phyloP scores from a whole-genome alignment of 2,113 vertebrate species.

The Melanostigma gelatinosum region DNA sequence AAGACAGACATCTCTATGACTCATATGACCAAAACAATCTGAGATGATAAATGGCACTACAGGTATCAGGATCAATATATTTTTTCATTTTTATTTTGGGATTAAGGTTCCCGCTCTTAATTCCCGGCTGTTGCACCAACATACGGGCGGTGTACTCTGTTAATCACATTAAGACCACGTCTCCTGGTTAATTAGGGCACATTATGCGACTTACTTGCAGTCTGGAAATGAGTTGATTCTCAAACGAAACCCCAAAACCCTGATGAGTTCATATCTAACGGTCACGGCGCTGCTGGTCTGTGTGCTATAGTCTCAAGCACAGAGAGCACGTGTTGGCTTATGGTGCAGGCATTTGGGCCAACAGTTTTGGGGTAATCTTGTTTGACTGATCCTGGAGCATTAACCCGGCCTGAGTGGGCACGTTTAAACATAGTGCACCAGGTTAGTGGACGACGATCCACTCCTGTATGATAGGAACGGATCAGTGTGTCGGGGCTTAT shows the following conservation, averaged over 20 bases:
- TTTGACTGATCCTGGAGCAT: constrained; percentile 53
- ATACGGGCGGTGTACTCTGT: neutral
- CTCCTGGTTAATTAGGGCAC: neutral
- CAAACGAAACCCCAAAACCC: neutral
- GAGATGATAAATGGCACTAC: neutral
- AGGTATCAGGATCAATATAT: neutral
- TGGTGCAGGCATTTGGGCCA: constrained; percentile 5
- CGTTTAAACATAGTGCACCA: neutral
- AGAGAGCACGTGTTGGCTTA: constrained; percentile 18
- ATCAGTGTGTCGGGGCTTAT: neutral
- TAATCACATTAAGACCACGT: neutral
- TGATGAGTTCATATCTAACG: neutral
- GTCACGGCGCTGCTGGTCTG: neutral
- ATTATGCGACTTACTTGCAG: neutral
- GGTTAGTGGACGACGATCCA: neutral
- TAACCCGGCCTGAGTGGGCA: neutral
- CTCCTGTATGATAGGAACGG: no score
- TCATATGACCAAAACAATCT: neutral
- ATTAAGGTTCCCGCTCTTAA: neutral
- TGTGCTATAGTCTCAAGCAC: neutral
- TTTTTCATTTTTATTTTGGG: neutral
- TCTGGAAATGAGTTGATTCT: neutral
- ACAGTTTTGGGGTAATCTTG: constrained; percentile 38
- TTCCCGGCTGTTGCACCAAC: neutral
- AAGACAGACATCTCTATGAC: neutral